phyloP scores from a whole-genome alignment of 2,797 vertebrate genomes.

The Thripadectes ignobilis region DNA sequence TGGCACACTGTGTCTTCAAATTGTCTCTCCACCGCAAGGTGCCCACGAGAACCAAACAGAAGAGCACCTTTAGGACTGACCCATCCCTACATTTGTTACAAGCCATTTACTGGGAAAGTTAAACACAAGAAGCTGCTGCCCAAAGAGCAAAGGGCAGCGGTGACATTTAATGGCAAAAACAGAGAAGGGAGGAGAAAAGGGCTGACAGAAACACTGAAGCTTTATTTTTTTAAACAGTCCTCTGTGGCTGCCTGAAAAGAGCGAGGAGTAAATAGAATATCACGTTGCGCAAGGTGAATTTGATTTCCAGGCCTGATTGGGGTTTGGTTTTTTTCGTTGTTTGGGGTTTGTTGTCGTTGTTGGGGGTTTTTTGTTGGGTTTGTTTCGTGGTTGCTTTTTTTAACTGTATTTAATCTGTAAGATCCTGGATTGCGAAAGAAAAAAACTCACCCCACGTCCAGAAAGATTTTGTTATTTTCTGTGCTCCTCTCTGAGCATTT shows the following conservation, averaged over 20 bases:
- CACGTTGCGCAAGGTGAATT: background rate
- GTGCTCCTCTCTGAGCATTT: background rate
- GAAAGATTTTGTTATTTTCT: background rate
- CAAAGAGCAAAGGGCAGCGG: background rate
- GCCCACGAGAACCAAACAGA: background rate
- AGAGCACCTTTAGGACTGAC: background rate
- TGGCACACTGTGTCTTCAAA: conserved; percentile 40
- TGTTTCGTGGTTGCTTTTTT: background rate
- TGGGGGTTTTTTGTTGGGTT: background rate
- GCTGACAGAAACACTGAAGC: background rate
- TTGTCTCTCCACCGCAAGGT: background rate
- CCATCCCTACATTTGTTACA: background rate
- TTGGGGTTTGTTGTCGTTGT: background rate
- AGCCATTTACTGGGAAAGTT: background rate
- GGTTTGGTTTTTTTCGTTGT: background rate
- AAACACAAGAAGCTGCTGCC: background rate
- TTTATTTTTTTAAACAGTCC: background rate
- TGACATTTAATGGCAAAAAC: conserved; percentile 1
- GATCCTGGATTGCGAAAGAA: background rate
- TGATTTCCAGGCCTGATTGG: background rate
- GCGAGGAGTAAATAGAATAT: background rate
- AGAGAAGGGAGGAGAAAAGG: background rate
- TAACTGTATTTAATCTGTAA: background rate
- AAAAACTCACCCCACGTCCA: background rate
- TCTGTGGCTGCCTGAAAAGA: background rate